Percentiles rank a stretch among this genome's conserved stretches.
Conservation (phyloP, 2,113 vertebrate genomes). For the Furnarius figulus region DNA sequence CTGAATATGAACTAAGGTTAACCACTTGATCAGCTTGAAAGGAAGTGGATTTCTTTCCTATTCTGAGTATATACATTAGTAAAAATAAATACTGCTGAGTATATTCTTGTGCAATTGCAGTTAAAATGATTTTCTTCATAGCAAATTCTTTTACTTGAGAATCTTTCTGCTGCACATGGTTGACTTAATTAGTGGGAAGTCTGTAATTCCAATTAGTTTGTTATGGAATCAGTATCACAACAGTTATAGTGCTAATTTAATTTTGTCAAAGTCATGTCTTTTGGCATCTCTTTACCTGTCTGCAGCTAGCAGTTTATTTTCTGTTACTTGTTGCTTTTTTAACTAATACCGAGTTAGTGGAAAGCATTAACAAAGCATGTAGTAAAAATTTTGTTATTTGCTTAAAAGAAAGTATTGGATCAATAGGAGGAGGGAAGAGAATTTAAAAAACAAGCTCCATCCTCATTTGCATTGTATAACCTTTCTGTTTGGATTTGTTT, state of each 20-base stretch:
- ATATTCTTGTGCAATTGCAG: not conserved
- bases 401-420: not conserved
- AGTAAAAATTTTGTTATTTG: not conserved
- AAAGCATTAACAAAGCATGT: not conserved
- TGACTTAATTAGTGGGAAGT: not conserved
- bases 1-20: not conserved
- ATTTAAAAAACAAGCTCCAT: not conserved
- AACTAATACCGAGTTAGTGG: not conserved
- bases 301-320: not conserved
- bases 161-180: not conserved
- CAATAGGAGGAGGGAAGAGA: not conserved
- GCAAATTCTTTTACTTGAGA: not conserved
- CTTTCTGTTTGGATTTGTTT: constrained; percentile 60
- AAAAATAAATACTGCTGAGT: not conserved
- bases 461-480: not conserved
- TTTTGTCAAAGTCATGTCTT: not conserved
- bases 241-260: not conserved
- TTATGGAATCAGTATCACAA: not conserved
- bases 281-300: not conserved
- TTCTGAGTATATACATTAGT: not conserved
- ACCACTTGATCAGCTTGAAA: not conserved
- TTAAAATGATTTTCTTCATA: not conserved
- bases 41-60: not conserved
- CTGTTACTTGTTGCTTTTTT: not conserved
- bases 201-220: not conserved